phyloP scores from a whole-genome alignment of 2,888 invertebrate genomes.

The Diadegma fenestrale region DNA sequence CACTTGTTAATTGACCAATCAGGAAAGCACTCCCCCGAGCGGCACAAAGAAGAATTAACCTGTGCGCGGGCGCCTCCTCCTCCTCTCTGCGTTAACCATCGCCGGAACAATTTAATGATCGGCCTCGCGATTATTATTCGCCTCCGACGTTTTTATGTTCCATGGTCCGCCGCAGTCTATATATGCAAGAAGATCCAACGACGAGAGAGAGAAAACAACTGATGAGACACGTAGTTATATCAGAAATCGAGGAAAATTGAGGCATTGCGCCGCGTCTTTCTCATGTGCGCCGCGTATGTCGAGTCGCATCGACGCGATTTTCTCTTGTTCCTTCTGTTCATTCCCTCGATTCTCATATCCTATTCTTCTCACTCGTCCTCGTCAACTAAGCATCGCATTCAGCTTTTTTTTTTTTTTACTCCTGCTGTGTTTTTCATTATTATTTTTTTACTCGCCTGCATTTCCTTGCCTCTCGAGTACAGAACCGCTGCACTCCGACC shows the following conservation, averaged over 20 bases:
- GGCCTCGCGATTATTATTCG: constrained; percentile 78
- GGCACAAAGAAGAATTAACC: constrained; percentile 55
- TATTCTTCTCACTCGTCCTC: constrained; percentile 63
- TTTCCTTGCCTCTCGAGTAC: constrained; percentile 49
- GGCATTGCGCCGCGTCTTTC: constrained; percentile 54
- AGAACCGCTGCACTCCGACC: constrained; percentile 40
- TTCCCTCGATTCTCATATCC: constrained; percentile 57
- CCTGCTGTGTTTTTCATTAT: constrained; percentile 26
- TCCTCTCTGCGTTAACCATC: constrained; percentile 79
- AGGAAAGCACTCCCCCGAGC: constrained; percentile 75
- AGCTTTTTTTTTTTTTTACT: constrained; percentile 40
- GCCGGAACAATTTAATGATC: constrained; percentile 85
- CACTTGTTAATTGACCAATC: constrained; percentile 83
- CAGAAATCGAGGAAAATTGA: constrained; percentile 27
- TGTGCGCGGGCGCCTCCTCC: constrained; percentile 55
- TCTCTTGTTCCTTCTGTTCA: constrained; percentile 55
- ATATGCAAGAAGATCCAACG: constrained; percentile 39
- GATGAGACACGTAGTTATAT: constrained; percentile 7
- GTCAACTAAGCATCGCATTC: constrained; percentile 56
- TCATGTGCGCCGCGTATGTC: constrained; percentile 10
- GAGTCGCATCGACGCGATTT: constrained; percentile 39
- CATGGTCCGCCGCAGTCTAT: constrained; percentile 67
- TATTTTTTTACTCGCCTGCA: constrained; percentile 24
- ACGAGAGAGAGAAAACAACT: constrained; percentile 21
- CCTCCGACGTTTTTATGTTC: constrained; percentile 72